These are phyloP conservation scores for Crypturellus undulatus DNA, from an alignment of 2,113 vertebrate genomes.

Conservation along the genomic window DNA sequence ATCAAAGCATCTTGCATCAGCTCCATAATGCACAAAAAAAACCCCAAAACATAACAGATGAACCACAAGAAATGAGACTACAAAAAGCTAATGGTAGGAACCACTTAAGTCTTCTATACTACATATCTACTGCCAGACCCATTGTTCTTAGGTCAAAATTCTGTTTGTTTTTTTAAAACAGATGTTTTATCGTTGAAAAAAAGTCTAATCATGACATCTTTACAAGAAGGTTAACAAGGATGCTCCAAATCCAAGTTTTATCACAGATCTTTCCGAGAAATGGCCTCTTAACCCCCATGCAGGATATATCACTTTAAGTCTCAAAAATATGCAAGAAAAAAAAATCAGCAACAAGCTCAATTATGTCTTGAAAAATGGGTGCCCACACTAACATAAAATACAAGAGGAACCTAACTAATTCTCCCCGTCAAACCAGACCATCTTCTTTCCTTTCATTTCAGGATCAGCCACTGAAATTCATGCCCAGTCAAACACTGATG, in stretches of 20 bases:
- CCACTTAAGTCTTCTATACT: neutral
- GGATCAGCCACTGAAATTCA: neutral
- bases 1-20: neutral
- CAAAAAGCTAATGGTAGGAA: neutral
- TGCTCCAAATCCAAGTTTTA: neutral
- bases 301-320: neutral
- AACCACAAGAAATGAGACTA: neutral
- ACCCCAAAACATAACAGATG: neutral
- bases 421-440: neutral
- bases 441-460: neutral
- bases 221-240: neutral
- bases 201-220: neutral
- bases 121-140: neutral
- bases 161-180: neutral
- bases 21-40: neutral
- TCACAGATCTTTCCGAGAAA: neutral
- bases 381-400: neutral
- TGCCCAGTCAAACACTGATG: neutral
- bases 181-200: neutral
- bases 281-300: accelerated
- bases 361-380: slow-evolving; percentile 1
- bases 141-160: neutral
- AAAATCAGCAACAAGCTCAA: neutral
- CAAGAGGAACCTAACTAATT: neutral
- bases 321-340: neutral